A percentile compares a stretch with the other conserved stretches of the same genome.
Evolutionary conservation across 2,888 invertebrate species (phyloP).

Genomic region (Craniophora ligustri): DNA sequence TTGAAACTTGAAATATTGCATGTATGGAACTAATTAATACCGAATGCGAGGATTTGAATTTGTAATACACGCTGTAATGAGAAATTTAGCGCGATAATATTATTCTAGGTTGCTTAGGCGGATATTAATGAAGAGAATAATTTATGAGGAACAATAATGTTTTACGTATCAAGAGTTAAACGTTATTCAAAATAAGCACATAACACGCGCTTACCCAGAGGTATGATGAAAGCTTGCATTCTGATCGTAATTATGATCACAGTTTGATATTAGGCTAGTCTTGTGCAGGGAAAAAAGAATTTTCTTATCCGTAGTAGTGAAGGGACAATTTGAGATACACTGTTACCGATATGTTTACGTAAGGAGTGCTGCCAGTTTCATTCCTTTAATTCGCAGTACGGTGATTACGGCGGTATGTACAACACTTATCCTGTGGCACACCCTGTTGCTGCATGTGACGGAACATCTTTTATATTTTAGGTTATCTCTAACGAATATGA

Average conservation of each 20-base stretch:
- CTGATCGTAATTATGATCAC: no score
- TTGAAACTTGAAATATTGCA: background rate
- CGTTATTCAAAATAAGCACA: no score
- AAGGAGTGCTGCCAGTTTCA: constrained; percentile 36
- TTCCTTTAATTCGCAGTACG: constrained; percentile 24
- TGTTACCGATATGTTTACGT: constrained; percentile 23
- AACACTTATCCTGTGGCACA: constrained; percentile 50
- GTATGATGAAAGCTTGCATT: no score
- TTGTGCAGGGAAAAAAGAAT: no score
- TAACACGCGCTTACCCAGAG: no score
- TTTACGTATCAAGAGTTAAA: no score
- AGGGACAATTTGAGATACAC: constrained; percentile 49
- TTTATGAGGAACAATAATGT: background rate
- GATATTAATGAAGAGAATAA: background rate
- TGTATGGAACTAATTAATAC: constrained; percentile 1
- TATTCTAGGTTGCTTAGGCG: background rate
- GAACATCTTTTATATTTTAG: constrained; percentile 44
- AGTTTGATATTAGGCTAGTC: no score
- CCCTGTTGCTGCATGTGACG: constrained; percentile 37
- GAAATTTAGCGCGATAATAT: background rate
- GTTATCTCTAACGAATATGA: constrained; percentile 45
- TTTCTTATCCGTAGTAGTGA: no score
- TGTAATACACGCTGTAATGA: background rate
- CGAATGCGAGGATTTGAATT: background rate
- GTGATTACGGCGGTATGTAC: constrained; percentile 1